Base-by-base conservation (phyloP, 2,797 vertebrate species). In the Sciurus vulgaris region DNA sequence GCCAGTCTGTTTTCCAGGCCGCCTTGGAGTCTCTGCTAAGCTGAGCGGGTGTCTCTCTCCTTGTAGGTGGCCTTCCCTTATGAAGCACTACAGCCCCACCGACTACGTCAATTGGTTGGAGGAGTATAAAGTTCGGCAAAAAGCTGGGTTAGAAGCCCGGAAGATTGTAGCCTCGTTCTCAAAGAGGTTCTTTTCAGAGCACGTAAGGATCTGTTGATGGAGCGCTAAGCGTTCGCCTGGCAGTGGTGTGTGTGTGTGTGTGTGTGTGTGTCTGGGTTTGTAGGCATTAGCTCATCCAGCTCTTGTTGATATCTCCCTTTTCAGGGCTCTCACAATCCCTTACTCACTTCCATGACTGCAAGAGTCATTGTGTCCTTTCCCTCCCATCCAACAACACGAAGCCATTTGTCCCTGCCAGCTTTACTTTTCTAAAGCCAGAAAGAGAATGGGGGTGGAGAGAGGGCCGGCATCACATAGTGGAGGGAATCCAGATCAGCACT, bases 151-250 rank as follows among this genome's bases (percentile, higher is more conserved):
- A 81, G 99, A 99, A 81, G 99, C 99, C 85, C 98, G 98, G 95
- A 98, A 98, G 97, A 99, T 99, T 0, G 99, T 99, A 78, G 99
- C 99, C 83, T 99, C 99, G 0, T 99, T 99, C 98, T 99, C 99
- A 56, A 99, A 99, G 98, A 99, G 99, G 94, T 99, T 99, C 98
- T 99, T 99, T 98, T 99, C 99, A n/a, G 99, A 99, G 97, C 99
- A 99, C 7, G 99, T 99, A 97, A 99, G 99, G 92, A 76, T 79
- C 70, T 91, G 95, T 93, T 35, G 47, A 18, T 51, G 85, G 3
- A 18, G 70, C 77, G 30, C 74, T 9, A 7, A 7, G 77, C 74
- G 12, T 54, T 38, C 63, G 86, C 93, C 28, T 73, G 88, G 38
- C 20, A 0, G 74, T 59, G 89, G 70, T 65, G 79, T 51, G 51